A percentile compares a stretch with the other conserved stretches of the same genome.
These are phyloP conservation scores for Meganola albula DNA, from an alignment of 2,888 invertebrate species.

Conservation along the genomic window DNA sequence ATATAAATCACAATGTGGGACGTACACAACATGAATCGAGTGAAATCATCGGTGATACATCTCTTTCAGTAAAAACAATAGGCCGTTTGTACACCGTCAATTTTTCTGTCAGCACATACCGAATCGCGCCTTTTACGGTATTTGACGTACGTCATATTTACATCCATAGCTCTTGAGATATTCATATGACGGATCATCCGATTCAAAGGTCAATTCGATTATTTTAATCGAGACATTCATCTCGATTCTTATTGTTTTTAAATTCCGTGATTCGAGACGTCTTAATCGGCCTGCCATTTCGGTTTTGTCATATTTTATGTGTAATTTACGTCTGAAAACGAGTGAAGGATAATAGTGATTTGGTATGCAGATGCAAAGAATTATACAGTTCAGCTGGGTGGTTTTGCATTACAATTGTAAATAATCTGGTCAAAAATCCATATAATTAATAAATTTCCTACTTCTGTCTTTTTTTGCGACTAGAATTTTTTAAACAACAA, in stretches of 20 bases:
- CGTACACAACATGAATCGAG: conserved; percentile 37
- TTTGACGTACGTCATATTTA: conserved; percentile 56
- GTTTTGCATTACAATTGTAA: conserved; percentile 22
- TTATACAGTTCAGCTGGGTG: conserved; percentile 34
- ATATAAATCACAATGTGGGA: conserved; percentile 37
- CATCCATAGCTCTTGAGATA: conserved; percentile 53
- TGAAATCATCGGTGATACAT: conserved; percentile 45
- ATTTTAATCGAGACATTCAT: conserved; percentile 69
- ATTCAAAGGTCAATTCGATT: conserved; percentile 60
- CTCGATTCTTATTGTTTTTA: conserved; percentile 61
- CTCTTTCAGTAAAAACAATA: conserved; percentile 51
- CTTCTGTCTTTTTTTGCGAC: too few relatives aligned
- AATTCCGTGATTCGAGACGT: conserved; percentile 55
- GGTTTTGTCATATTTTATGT: conserved; percentile 47
- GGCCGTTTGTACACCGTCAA: conserved; percentile 37
- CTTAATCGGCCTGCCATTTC: conserved; percentile 56
- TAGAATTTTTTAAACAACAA: too few relatives aligned
- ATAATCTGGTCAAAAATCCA: conserved; percentile 26
- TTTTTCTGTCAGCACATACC: conserved; percentile 53
- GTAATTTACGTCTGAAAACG: conserved; percentile 32
- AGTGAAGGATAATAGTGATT: conserved; percentile 50
- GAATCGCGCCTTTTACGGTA: conserved; percentile 42
- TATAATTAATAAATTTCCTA: conserved; percentile 24
- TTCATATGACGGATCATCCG: conserved; percentile 52
- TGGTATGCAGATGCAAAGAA: conserved; percentile 46